Conservation (phyloP, 1,140 invertebrate genomes). For the Papilio polytes region DNA sequence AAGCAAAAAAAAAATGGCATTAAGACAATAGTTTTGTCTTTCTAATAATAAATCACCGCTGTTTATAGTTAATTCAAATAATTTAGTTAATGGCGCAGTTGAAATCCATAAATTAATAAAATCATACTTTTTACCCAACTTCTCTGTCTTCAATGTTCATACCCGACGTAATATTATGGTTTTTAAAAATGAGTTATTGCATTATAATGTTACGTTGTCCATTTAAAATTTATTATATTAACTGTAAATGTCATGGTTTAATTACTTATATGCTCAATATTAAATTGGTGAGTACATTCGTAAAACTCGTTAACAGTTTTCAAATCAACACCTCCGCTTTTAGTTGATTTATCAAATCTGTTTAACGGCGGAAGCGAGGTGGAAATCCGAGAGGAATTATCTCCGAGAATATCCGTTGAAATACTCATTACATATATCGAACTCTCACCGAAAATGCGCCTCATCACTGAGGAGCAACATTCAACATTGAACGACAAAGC, state of each 20-base stretch:
- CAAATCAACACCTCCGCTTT: slow-evolving; percentile 32
- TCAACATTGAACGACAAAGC: slow-evolving; percentile 32
- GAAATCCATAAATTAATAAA: too few relatives aligned
- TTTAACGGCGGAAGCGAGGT: slow-evolving; percentile 29
- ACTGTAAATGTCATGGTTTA: slow-evolving; percentile 8
- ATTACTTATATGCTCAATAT: slow-evolving; percentile 7
- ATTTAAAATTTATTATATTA: background rate
- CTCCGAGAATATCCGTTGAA: slow-evolving; percentile 31
- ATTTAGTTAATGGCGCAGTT: background rate
- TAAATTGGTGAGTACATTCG: background rate
- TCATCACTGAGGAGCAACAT: slow-evolving; percentile 24
- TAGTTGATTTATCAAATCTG: slow-evolving; percentile 37
- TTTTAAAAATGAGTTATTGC: too few relatives aligned
- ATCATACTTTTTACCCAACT: too few relatives aligned
- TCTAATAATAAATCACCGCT: background rate
- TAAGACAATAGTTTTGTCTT: too few relatives aligned
- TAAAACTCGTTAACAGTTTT: slow-evolving; percentile 15
- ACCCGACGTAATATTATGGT: too few relatives aligned
- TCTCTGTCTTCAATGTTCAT: too few relatives aligned
- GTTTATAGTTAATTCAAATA: background rate
- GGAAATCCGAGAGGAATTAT: slow-evolving; percentile 36
- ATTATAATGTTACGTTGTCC: too few relatives aligned
- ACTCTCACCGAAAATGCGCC: slow-evolving; percentile 29
- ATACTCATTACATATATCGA: slow-evolving; percentile 31
- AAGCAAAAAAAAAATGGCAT: too few relatives aligned